Conservation (phyloP, 30 jellyfish, hydroid and myxozoan genomes). For the Aurelia aurita region DNA sequence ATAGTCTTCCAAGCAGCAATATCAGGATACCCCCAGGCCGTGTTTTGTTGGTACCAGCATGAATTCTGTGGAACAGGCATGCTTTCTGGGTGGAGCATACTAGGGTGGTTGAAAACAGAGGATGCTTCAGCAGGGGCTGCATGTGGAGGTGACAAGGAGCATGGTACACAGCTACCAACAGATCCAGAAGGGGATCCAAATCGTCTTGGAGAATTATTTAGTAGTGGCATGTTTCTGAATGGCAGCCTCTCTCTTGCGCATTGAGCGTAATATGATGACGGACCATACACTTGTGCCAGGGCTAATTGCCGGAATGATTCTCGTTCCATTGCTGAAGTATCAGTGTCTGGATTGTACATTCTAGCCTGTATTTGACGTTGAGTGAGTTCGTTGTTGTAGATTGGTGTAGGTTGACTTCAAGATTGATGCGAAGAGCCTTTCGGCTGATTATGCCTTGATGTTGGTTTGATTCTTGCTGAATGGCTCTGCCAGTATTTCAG, state of each 20-base stretch:
- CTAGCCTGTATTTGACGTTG: neutral
- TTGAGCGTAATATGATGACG: conserved; percentile 23
- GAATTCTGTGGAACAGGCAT: neutral
- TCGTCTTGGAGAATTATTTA: conserved; percentile 24
- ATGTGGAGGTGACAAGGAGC: conserved; percentile 5
- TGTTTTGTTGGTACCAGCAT: conserved; percentile 41
- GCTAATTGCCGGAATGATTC: conserved; percentile 64
- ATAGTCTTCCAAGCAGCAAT: conserved; percentile 24
- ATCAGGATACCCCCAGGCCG: conserved; percentile 26
- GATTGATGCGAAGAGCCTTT: too few relatives aligned
- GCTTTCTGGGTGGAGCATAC: conserved; percentile 9
- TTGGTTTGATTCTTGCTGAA: neutral
- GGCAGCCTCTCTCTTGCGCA: conserved; percentile 31
- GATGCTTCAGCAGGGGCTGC: conserved; percentile 1
- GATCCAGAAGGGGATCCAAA: neutral
- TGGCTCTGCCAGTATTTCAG: neutral
- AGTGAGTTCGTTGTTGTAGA: neutral
- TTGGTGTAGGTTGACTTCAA: too few relatives aligned
- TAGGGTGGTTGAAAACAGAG: neutral
- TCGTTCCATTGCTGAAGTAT: conserved; percentile 23
- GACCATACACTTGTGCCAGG: conserved; percentile 33
- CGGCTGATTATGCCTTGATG: neutral
- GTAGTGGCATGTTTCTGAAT: conserved; percentile 22
- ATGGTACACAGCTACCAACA: neutral
- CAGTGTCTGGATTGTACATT: conserved; percentile 43